Base-by-base conservation (phyloP, 2,797 vertebrate species). In the Centroberyx gerrardi region DNA sequence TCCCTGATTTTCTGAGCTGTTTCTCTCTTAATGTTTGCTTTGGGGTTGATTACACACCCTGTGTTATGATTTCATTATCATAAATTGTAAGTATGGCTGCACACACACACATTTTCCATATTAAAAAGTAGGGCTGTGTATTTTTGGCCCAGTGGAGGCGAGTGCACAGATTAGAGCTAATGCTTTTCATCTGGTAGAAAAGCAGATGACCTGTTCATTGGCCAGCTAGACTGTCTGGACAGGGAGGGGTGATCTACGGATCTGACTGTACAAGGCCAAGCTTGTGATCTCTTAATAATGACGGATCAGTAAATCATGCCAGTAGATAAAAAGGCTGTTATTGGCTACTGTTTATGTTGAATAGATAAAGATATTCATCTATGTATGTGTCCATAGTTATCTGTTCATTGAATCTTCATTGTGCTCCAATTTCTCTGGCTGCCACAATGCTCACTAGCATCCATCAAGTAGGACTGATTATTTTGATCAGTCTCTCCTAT, bases 131-230 rank as follows among this genome's bases (percentile, higher is more conserved):
- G 56, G 15, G 9, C 65, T 64, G 74, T 71, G 72, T 82, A 55
- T 83, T 80, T 86, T 78, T 82, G 75, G 83, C 73, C 48, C 36
- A 17, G 55, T 56, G 67, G 73, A 81, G 58, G 51, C 31, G 18
- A 81, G 68, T 33, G 44, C 73, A 72, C 74, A 84, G 85, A 87
- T 90, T 82, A 87, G 36, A 76, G 63, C n/a, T 88, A 86, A 89
- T 86, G 55, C 78, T 83, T 90, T 82, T 92, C 89, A 89, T 90
- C 81, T 89, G 86, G 79, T 66, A 69, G 68, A 62, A 70, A 73
- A 78, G 68, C 59, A 82, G 66, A 78, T 72, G 68, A 88, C 78
- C 68, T 70, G 76, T 84, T 78, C 51, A 73, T 74, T 86, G 83
- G 80, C 81, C 64, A 62, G 42, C 78, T 54, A 65, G 29, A 71